Base-by-base conservation (phyloP, 2,888 invertebrate species). In the Spicauda simplicius region DNA sequence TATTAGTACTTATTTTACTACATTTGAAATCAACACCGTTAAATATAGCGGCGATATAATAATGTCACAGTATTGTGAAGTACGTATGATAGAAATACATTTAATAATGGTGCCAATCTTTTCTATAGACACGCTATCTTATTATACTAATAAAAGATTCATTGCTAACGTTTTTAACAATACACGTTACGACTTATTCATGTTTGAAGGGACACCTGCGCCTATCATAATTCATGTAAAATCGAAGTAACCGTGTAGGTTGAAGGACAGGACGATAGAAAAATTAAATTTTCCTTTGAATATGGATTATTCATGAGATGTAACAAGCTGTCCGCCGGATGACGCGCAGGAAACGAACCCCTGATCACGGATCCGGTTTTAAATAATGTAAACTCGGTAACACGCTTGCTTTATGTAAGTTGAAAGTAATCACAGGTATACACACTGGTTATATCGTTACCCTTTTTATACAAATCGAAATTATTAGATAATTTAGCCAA, bases 271-370 rank as follows among this genome's bases (percentile, higher is more conserved):
- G 71, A 69, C 64, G 69, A 71, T 71, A 69, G 63, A 74, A 71
- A 78, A 79, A 79, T 79, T 74, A 73, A 77, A 79, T 81, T 79
- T 80, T 74, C 78, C 72, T 74, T 74, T 70, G 73, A 74, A 75
- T 74, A 76, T 74, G 75, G 72, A 77, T 82, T 83, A 85, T 84
- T 85, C 80, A 81, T 79, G 80, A 80, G 75, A 67, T 70, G 73
- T 81, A 81, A 82, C 80, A 76, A 81, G 79, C 56, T 76, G 74
- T 62, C 71, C 68, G 67, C 78, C 78, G 81, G 80, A 79, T 75
- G 79, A 67, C 70, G 74, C 72, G 71, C 79, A 76, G 81, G 80
- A 82, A 80, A 76, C 75, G 71, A 71, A 74, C 64, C 72, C 69
- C 73, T 70, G 78, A 79, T 80, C 76, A 74, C 71, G 52, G 64